Conservation (phyloP, 2,888 invertebrate species). For the Diarsia mendica region DNA sequence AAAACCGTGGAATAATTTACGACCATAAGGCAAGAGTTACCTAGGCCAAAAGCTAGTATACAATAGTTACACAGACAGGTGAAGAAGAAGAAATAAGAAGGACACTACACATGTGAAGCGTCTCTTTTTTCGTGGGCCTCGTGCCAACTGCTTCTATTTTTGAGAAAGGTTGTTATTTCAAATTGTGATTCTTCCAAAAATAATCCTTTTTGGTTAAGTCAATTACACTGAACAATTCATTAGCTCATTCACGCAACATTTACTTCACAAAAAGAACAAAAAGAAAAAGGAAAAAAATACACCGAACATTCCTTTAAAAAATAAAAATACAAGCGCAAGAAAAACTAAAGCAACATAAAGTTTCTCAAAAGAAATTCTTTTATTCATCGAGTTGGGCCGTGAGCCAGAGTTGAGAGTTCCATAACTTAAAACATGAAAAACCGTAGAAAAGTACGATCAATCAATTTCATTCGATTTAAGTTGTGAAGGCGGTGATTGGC, state of each 20-base stretch:
- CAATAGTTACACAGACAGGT: no score
- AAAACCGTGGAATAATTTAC: no score
- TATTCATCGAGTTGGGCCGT: conserved; percentile 70
- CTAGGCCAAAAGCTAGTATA: no score
- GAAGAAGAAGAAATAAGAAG: no score
- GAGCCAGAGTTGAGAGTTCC: conserved; percentile 58
- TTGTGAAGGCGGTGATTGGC: conserved; percentile 57
- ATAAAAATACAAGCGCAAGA: conserved; percentile 52
- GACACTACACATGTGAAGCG: no score
- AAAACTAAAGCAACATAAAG: conserved; percentile 57
- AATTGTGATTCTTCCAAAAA: conserved; percentile 7
- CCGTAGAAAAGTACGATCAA: conserved; percentile 72
- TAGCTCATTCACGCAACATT: conserved; percentile 13
- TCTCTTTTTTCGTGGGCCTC: background rate
- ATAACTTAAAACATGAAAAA: conserved; percentile 68
- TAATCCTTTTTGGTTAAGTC: conserved; percentile 1
- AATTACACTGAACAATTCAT: conserved; percentile 25
- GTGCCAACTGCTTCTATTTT: background rate
- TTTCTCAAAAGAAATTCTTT: conserved; percentile 68
- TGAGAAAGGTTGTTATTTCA: conserved; percentile 1
- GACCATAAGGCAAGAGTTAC: no score
- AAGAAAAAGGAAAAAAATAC: conserved; percentile 20
- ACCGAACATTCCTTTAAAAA: conserved; percentile 34
- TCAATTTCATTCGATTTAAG: conserved; percentile 78
- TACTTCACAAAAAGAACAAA: conserved; percentile 6